phyloP scores from a whole-genome alignment of 2,888 invertebrate species.

The Argynnis bischoffii region DNA sequence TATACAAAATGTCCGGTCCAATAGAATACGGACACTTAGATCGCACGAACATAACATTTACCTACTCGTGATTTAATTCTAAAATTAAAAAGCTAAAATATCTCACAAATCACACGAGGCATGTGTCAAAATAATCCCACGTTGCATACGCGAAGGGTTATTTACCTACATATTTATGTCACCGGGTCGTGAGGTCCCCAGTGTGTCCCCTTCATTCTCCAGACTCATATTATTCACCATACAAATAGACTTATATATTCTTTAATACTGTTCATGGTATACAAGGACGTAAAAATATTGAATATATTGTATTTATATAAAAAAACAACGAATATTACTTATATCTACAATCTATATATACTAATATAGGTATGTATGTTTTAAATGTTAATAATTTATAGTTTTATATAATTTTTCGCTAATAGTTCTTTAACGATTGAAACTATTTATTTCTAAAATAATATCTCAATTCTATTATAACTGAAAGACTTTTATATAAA shows the following conservation, averaged over 20 bases:
- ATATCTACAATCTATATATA: too few relatives aligned
- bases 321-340: too few relatives aligned
- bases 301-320: neutral
- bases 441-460: neutral
- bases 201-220: constrained; percentile 47
- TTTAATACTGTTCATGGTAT: constrained; percentile 27
- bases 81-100: constrained; percentile 29
- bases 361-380: too few relatives aligned
- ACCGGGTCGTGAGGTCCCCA: constrained; percentile 52
- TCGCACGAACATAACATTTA: constrained; percentile 19
- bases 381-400: too few relatives aligned
- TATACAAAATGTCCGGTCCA: constrained; percentile 22
- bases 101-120: constrained; percentile 45
- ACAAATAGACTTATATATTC: constrained; percentile 34
- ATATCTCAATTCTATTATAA: neutral
- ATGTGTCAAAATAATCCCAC: constrained; percentile 64
- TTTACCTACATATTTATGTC: constrained; percentile 68
- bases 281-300: constrained; percentile 4
- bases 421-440: too few relatives aligned
- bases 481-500: neutral
- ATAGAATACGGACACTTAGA: constrained; percentile 19
- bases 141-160: constrained; percentile 46
- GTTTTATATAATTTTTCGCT: too few relatives aligned
- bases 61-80: constrained; percentile 9
- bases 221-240: constrained; percentile 42